phyloP scores from a whole-genome alignment of 1,140 invertebrate genomes.

The Eriocheir sinensis region DNA sequence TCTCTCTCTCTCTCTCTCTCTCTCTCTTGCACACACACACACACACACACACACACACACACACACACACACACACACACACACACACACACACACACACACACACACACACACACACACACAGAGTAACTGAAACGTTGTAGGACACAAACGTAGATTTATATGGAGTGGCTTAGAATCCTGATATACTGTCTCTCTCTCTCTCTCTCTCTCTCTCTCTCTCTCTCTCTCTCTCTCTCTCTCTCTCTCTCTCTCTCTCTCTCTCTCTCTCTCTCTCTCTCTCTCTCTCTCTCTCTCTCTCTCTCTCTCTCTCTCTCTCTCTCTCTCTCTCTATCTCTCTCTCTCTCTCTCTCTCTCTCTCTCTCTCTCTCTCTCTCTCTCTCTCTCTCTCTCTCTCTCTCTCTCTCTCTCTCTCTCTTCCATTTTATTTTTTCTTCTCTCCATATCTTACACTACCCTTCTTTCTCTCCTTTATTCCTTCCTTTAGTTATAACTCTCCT shows the following conservation, averaged over 20 bases:
- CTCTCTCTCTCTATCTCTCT: neutral
- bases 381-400: neutral
- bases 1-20: too few relatives aligned
- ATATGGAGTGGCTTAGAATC: neutral
- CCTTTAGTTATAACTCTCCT: neutral
- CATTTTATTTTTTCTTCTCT: neutral
- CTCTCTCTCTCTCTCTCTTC: neutral
- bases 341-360: neutral
- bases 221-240: constrained; percentile 6
- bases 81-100: too few relatives aligned
- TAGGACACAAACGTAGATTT: too few relatives aligned
- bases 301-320: neutral
- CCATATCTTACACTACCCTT: neutral
- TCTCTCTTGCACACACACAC: too few relatives aligned
- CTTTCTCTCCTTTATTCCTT: neutral
- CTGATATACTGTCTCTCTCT: neutral
- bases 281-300: neutral
- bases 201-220: neutral
- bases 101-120: too few relatives aligned
- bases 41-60: too few relatives aligned
- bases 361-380: neutral
- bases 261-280: neutral
- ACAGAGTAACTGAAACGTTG: too few relatives aligned
- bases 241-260: neutral
- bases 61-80: too few relatives aligned